phyloP scores from a whole-genome alignment of 1,140 invertebrate species.

The Scaptomyza hsui region DNA sequence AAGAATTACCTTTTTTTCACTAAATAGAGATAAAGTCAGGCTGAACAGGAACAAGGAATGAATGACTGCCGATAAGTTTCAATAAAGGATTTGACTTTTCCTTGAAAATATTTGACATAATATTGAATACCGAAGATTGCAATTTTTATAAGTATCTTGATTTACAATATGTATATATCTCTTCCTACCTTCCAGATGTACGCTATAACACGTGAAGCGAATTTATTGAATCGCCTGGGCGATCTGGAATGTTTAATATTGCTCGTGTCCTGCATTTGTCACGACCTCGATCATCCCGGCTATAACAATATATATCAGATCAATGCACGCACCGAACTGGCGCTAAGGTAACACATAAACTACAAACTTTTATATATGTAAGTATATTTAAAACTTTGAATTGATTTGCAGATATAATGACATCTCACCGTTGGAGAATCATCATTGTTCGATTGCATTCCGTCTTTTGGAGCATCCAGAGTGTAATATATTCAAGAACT shows the following conservation, averaged over 20 bases:
- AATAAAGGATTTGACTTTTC: too few species aligned
- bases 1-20: too few species aligned
- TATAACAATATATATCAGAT: constrained; percentile 96
- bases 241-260: constrained; percentile 91
- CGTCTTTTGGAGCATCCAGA: constrained; percentile 90
- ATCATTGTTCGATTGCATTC: constrained; percentile 95
- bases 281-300: constrained; percentile 96
- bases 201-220: constrained; percentile 91
- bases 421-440: constrained; percentile 94
- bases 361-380: background rate
- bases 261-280: constrained; percentile 93
- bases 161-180: too few species aligned
- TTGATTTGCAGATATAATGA: constrained; percentile 89
- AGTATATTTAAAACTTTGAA: background rate
- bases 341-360: constrained; percentile 85
- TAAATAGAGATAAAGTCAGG: too few species aligned
- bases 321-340: constrained; percentile 93
- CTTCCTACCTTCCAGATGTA: constrained; percentile 88
- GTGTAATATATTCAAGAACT: constrained; percentile 91
- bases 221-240: constrained; percentile 88
- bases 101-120: too few species aligned
- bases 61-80: too few species aligned
- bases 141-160: too few species aligned
- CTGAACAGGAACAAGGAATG: too few species aligned
- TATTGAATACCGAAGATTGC: too few species aligned